A percentile compares a stretch with the other conserved stretches of the same genome.
Evolutionary conservation across 2,888 invertebrate genomes (phyloP).

Genomic region (Hydroisotoma schaefferi): DNA sequence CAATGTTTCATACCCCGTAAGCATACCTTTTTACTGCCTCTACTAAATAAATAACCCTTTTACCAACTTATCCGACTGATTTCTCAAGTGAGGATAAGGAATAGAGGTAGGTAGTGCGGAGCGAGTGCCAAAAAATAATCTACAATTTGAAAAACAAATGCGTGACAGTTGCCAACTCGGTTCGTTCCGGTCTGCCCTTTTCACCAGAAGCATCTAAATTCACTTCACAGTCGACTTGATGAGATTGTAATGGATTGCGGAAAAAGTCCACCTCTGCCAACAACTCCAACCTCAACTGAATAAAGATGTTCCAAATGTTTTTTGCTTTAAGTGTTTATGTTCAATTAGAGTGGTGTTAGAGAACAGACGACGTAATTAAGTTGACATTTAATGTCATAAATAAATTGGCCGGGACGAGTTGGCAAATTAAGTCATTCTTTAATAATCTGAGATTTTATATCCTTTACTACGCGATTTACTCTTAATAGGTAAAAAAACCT

Average conservation of each 20-base stretch:
- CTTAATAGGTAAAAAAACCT: not conserved
- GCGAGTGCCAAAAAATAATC: too few relatives aligned
- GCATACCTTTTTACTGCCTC: too few relatives aligned
- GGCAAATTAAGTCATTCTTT: not conserved
- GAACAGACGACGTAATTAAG: conserved; percentile 5
- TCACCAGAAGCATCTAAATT: not conserved
- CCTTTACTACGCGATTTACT: not conserved
- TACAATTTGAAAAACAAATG: conserved; percentile 1
- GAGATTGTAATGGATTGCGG: not conserved
- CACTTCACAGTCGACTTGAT: conserved; percentile 1
- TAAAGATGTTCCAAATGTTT: not conserved
- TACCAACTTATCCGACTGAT: too few relatives aligned
- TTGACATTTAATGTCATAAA: conserved; percentile 2
- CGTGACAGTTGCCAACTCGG: not conserved
- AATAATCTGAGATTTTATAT: not conserved
- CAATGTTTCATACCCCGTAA: too few relatives aligned
- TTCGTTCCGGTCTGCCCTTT: not conserved
- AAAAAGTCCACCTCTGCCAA: too few relatives aligned
- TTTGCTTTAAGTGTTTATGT: conserved; percentile 1
- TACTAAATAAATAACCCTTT: too few relatives aligned
- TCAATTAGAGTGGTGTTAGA: conserved; percentile 8
- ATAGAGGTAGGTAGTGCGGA: not conserved
- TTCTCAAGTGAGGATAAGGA: not conserved
- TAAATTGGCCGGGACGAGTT: not conserved
- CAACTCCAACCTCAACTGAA: too few relatives aligned